A percentile compares a stretch with the other conserved stretches of the same genome.
Conservation (phyloP, 2,113 vertebrate species). For the Scatophagus argus region DNA sequence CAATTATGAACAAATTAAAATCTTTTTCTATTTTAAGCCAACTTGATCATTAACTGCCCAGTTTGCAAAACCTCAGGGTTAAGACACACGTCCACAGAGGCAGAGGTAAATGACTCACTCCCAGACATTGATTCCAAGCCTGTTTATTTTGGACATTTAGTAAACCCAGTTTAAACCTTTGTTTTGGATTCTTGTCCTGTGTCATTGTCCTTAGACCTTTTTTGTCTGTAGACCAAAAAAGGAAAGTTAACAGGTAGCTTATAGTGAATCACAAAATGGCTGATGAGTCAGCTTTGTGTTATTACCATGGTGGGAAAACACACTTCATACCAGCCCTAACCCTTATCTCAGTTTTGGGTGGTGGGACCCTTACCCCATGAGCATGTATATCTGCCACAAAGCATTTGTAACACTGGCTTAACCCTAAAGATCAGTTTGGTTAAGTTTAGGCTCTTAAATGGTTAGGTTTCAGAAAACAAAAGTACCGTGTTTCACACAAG, state of each 20-base stretch:
- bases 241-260: not conserved
- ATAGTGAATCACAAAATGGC: not conserved
- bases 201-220: not conserved
- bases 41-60: constrained; percentile 18
- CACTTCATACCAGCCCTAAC: not conserved
- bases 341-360: not conserved
- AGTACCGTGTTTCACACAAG: too few species aligned
- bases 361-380: not conserved
- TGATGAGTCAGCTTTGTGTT: not conserved
- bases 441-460: too few species aligned
- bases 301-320: not conserved
- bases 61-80: constrained; percentile 23
- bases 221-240: not conserved
- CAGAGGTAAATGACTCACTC: constrained; percentile 33
- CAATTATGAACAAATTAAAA: constrained; percentile 13
- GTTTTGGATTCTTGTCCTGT: constrained; percentile 6
- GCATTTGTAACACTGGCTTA: too few species aligned
- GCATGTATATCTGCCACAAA: constrained; percentile 29
- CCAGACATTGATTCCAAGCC: constrained; percentile 25
- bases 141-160: constrained; percentile 31
- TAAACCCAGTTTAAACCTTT: constrained; percentile 40
- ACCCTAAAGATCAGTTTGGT: too few species aligned
- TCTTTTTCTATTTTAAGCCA: constrained; percentile 29
- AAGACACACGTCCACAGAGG: constrained; percentile 21
- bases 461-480: too few species aligned